Base-by-base conservation (phyloP, 2,888 invertebrate species). In the Phortica okadai region DNA sequence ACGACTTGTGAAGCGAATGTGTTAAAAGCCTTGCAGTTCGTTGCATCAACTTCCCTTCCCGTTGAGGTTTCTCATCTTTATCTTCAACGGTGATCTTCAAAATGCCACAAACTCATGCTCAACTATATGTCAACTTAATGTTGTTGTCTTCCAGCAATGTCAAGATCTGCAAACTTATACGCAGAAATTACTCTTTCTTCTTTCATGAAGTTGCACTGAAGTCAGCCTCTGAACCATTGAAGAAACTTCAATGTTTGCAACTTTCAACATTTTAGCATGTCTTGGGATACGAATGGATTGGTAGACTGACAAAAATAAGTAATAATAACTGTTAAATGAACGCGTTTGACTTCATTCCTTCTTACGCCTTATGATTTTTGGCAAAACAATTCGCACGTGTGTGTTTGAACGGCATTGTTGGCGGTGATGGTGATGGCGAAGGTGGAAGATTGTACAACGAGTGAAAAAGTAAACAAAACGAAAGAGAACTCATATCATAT, bases 51-150 rank as follows among this genome's bases (percentile, higher is more conserved):
- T 45, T 45, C 0, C 45, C n/a, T 59, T 59, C 16, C 7, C 4
- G 8, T 21, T 59, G 21, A 59, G 1, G 4, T 59, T 59, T 16
- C 25, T 16, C 59, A 7, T 59, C 59, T 16, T 59, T 5, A 59
- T 59, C 41, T 11, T 41, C 33, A 41, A 3, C 5, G 11, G 42
- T 14, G 8, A 59, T n/a, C 10, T n/a, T 2, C 54, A 54, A 10
- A n/a, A 2, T 14, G 54, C 54, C 10, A 54, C 54, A 6, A 14
- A 14, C 54, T n/a, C 11, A 14, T 54, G 54, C 54, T 54, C 54
- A 14, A 66, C 66, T 66, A 66, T 66, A 66, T 66, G 66, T 66
- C 66, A 66, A 33, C 66, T 66, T 41, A 66, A 66, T 66, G 66
- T n/a, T 41, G 21, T 21, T 21, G n/a, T 59, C 21, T 59, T 16